phyloP scores from a whole-genome alignment of 2,888 invertebrate species.

The Caenorhabditis becei region DNA sequence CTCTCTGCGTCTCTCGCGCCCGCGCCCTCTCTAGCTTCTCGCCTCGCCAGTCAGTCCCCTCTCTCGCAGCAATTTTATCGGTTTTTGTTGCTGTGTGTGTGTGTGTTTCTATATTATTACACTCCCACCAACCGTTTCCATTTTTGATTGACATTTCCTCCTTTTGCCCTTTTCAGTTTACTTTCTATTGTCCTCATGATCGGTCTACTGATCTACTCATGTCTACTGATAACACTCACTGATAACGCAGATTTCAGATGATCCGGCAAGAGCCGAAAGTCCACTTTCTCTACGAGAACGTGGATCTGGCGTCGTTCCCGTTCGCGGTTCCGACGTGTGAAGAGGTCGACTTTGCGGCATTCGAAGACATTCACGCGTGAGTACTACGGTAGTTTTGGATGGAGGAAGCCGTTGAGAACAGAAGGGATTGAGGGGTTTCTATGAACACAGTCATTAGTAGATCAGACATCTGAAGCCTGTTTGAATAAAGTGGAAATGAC shows the following conservation, averaged over 20 bases:
- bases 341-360: conserved; percentile 45
- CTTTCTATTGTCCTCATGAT: conserved; percentile 11
- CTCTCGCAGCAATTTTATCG: conserved; percentile 39
- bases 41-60: conserved; percentile 18
- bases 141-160: conserved; percentile 47
- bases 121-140: conserved; percentile 15
- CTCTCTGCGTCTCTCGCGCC: conserved; percentile 32
- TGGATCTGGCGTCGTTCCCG: conserved; percentile 24
- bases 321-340: conserved; percentile 22
- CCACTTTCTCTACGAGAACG: conserved; percentile 39
- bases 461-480: neutral
- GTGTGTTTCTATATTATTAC: conserved; percentile 54
- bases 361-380: conserved; percentile 51
- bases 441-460: neutral
- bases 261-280: conserved; percentile 56
- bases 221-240: conserved; percentile 9
- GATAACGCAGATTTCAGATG: conserved; percentile 25
- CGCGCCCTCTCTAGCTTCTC: conserved; percentile 15
- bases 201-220: neutral
- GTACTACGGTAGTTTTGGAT: conserved; percentile 3
- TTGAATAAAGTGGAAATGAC: too few relatives aligned
- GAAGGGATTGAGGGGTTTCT: neutral
- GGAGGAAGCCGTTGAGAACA: too few relatives aligned
- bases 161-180: conserved; percentile 31
- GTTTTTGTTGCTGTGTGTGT: conserved; percentile 56